Percentiles rank a stretch among this genome's conserved stretches.
Conservation (phyloP, 2,797 vertebrate genomes). For the Etheostoma perlongum region DNA sequence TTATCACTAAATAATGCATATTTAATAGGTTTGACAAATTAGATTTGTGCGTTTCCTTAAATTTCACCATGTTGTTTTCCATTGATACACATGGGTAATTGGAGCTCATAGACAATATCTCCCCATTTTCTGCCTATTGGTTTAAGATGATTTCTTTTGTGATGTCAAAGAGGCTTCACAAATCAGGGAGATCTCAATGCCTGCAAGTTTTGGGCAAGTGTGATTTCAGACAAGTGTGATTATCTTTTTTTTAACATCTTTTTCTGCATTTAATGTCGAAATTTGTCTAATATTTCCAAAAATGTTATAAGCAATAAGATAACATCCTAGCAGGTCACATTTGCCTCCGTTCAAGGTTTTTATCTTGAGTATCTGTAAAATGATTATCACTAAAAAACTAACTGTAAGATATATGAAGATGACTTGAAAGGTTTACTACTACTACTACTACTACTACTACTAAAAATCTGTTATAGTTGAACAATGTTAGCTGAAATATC, state of each 20-base stretch:
- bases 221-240: not conserved
- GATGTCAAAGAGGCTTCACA: not conserved
- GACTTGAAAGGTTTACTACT: not conserved
- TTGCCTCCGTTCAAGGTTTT: not conserved
- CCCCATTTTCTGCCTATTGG: constrained; percentile 17
- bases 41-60: constrained; percentile 41
- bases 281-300: not conserved
- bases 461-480: not conserved
- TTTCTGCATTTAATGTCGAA: not conserved
- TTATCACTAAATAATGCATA: constrained; percentile 43
- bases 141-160: constrained; percentile 15
- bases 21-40: constrained; percentile 49
- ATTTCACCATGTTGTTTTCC: constrained; percentile 16
- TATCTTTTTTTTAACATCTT: not conserved
- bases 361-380: constrained; percentile 2
- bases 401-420: not conserved
- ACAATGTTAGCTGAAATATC: not conserved
- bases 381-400: not conserved
- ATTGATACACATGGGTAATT: constrained; percentile 38
- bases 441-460: too few relatives aligned
- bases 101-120: constrained; percentile 18
- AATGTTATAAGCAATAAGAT: not conserved
- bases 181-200: not conserved
- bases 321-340: not conserved
- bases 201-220: not conserved